A percentile compares a stretch with the other conserved stretches of the same genome.
phyloP scores from a whole-genome alignment of 2,888 invertebrate species.

The Prosopocoilus inquinatus region DNA sequence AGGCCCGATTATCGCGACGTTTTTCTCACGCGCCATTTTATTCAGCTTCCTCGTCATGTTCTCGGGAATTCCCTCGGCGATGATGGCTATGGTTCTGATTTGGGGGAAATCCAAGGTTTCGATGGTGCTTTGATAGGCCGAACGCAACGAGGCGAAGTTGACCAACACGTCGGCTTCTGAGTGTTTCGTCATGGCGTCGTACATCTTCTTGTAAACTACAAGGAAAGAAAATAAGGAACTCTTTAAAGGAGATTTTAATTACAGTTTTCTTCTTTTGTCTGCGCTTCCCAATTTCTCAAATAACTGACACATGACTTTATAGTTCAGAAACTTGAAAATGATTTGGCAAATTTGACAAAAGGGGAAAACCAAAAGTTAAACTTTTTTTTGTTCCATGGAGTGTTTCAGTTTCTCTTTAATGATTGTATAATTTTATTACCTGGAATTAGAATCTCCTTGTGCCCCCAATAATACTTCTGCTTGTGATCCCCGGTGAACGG shows the following conservation, averaged over 20 bases:
- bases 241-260: too few species aligned
- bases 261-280: too few species aligned
- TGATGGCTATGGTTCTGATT: constrained; percentile 94
- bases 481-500: constrained; percentile 99
- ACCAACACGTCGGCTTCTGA: constrained; percentile 93
- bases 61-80: constrained; percentile 99
- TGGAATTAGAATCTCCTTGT: constrained; percentile 91
- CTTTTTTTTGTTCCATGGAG: too few species aligned
- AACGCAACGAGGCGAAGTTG: constrained; percentile 95
- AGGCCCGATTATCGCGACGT: constrained; percentile 60
- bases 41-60: constrained; percentile 95
- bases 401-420: too few species aligned
- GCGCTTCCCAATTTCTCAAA: too few species aligned
- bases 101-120: constrained; percentile 93
- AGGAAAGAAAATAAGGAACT: neutral
- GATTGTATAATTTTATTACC: constrained; percentile 41
- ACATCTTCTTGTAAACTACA: constrained; percentile 90
- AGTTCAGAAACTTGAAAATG: too few species aligned
- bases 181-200: constrained; percentile 92
- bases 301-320: too few species aligned
- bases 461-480: constrained; percentile 99
- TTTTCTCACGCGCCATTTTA: constrained; percentile 77
- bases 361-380: too few species aligned
- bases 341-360: too few species aligned
- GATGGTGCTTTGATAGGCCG: constrained; percentile 94